Evolutionary conservation across 2,797 vertebrate species (phyloP).

Genomic region (Acanthiza pusilla): DNA sequence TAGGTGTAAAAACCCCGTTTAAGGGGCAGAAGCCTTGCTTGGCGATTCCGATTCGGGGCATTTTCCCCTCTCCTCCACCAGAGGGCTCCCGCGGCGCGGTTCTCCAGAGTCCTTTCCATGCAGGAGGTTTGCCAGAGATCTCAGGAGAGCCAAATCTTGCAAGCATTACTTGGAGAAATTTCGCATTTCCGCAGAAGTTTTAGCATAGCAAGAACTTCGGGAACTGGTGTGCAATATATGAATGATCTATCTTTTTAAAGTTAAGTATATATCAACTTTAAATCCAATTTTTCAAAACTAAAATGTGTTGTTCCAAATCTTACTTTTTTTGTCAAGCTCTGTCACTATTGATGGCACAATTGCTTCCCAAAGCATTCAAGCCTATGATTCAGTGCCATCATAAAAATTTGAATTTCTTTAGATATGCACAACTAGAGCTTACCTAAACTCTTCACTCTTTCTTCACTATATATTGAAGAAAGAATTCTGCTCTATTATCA

Average conservation of each 20-base stretch:
- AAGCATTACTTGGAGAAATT: background rate
- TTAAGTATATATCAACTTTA: background rate
- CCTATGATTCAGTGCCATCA: background rate
- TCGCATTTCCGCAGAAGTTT: background rate
- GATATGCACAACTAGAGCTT: background rate
- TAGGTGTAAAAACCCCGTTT: background rate
- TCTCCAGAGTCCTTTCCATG: background rate
- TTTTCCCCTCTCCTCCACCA: background rate
- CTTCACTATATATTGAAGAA: background rate
- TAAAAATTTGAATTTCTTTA: background rate
- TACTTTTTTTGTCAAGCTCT: background rate
- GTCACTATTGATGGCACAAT: background rate
- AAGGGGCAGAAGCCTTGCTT: fast-evolving
- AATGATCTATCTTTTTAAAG: background rate
- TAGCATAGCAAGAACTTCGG: background rate
- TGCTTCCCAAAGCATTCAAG: background rate
- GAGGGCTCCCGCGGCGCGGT: background rate
- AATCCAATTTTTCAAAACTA: background rate
- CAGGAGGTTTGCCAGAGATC: background rate
- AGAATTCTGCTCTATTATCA: background rate
- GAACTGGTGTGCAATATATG: background rate
- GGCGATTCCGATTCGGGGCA: background rate
- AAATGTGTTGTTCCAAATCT: background rate
- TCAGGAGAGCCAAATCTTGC: background rate
- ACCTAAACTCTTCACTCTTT: background rate